A percentile compares a stretch with the other conserved stretches of the same genome.
These are phyloP conservation scores for Buathra laborator DNA, from an alignment of 2,888 invertebrate species.

Conservation along the genomic window DNA sequence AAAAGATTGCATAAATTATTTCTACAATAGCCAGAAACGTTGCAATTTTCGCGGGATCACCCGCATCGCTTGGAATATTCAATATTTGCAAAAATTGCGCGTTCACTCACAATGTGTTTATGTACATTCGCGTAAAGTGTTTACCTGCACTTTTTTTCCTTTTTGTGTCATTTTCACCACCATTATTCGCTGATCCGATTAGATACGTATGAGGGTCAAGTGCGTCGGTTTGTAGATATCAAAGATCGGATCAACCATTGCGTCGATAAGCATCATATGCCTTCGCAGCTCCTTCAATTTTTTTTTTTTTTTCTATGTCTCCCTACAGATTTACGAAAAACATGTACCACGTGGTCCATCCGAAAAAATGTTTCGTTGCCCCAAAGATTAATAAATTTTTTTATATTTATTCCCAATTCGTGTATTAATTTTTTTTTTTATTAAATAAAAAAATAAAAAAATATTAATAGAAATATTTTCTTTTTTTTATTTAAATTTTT, in stretches of 20 bases:
- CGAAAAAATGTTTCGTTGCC: too few relatives aligned
- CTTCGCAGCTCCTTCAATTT: not conserved
- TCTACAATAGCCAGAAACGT: not conserved
- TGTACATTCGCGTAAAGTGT: not conserved
- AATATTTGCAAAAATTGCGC: not conserved
- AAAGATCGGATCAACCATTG: not conserved
- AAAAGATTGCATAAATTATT: not conserved
- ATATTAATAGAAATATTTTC: too few relatives aligned
- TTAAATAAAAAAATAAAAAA: too few relatives aligned
- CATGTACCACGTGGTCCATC: too few relatives aligned
- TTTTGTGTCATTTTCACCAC: not conserved
- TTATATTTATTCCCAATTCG: too few relatives aligned
- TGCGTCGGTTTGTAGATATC: not conserved
- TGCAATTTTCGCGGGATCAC: not conserved
- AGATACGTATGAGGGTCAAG: conserved; percentile 13
- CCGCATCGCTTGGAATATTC: not conserved
- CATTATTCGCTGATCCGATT: not conserved
- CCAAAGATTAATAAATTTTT: too few relatives aligned
- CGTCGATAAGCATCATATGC: not conserved
- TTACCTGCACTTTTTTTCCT: not conserved
- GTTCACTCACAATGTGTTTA: not conserved
- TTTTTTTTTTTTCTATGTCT: not conserved
- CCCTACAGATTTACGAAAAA: not conserved
- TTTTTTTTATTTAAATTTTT: too few relatives aligned
- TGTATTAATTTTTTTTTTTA: too few relatives aligned